These are phyloP conservation scores for Scylla paramamosain DNA, from an alignment of 1,140 invertebrate species.

Conservation along the genomic window DNA sequence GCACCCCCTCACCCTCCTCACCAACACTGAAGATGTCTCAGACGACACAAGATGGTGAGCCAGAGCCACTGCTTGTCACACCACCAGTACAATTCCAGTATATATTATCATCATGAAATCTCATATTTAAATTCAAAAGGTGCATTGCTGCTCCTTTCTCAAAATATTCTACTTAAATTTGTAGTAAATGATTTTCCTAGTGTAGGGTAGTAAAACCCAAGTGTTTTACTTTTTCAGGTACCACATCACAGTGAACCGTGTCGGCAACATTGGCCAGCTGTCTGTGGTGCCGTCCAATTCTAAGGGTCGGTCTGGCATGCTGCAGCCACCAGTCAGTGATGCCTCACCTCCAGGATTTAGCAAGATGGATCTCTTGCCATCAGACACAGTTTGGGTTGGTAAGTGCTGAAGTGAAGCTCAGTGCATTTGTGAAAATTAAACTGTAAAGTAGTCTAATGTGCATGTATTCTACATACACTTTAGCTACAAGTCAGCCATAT, in stretches of 20 bases:
- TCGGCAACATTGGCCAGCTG: slow-evolving; percentile 83
- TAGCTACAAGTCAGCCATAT: no score
- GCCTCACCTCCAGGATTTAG: slow-evolving; percentile 75
- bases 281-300: slow-evolving; percentile 81
- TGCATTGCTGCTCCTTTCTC: neutral
- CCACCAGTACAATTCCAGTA: neutral
- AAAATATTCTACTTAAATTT: no score
- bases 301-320: slow-evolving; percentile 37
- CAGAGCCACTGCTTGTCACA: slow-evolving; percentile 85
- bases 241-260: slow-evolving; percentile 79
- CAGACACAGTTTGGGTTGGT: slow-evolving; percentile 70
- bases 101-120: no score
- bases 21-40: slow-evolving; percentile 82
- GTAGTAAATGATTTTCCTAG: no score
- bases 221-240: slow-evolving; percentile 67
- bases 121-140: neutral
- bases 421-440: neutral
- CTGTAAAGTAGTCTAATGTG: no score
- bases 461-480: no score
- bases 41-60: slow-evolving; percentile 88
- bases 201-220: no score
- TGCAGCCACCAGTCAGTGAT: slow-evolving; percentile 74
- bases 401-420: neutral
- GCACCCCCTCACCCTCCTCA: slow-evolving; percentile 84
- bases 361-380: slow-evolving; percentile 75